Evolutionary conservation across 2,888 invertebrate species (phyloP).

Genomic region (Mylabris sibirica): DNA sequence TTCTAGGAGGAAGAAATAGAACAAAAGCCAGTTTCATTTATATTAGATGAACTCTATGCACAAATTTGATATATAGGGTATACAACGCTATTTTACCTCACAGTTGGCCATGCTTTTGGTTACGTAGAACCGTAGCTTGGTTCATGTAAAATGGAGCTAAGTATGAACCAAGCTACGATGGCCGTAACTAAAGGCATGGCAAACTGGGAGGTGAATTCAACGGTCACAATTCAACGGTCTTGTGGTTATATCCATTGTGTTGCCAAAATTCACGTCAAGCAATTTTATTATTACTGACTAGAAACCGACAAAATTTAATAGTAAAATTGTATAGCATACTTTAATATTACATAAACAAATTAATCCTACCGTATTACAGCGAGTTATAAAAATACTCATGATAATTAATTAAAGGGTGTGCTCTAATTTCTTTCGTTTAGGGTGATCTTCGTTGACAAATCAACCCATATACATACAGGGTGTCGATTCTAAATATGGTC

Average conservation of each 20-base stretch:
- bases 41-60: no score
- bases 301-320: not conserved
- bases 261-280: not conserved
- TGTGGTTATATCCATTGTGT: not conserved
- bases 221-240: not conserved
- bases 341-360: not conserved
- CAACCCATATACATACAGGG: not conserved
- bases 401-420: not conserved
- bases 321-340: not conserved
- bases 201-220: no score
- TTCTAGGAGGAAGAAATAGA: no score
- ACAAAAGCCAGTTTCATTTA: no score
- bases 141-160: no score
- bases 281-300: not conserved
- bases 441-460: not conserved
- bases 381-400: not conserved
- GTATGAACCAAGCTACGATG: no score
- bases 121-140: no score
- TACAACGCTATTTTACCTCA: no score
- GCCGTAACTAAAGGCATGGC: no score
- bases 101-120: no score
- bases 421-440: not conserved
- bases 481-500: no score
- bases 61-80: not conserved
- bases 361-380: no score